These are phyloP conservation scores for Lycaena phlaeas DNA, from an alignment of 2,888 invertebrate species.

Conservation along the genomic window DNA sequence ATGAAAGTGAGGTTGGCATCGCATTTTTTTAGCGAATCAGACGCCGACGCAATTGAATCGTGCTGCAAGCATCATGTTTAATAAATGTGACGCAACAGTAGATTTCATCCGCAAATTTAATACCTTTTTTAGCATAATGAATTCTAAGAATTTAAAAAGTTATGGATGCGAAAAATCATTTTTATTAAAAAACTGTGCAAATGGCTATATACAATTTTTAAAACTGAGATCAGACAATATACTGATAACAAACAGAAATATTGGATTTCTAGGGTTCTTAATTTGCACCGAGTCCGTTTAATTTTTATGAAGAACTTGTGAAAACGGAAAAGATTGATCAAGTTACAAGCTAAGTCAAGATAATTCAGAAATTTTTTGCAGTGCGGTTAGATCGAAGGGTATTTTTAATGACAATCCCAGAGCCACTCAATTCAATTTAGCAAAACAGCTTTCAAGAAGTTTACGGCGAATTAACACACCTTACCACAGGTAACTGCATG, in stretches of 20 bases:
- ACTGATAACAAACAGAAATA: too few species aligned
- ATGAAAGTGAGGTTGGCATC: slow-evolving; percentile 15
- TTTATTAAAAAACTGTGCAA: too few species aligned
- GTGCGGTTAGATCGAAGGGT: slow-evolving; percentile 11
- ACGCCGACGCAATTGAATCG: background rate
- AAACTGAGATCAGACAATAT: too few species aligned
- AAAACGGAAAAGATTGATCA: too few species aligned
- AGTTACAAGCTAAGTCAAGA: slow-evolving; percentile 9
- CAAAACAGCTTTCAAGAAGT: slow-evolving; percentile 11
- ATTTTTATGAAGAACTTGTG: too few species aligned
- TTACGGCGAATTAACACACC: slow-evolving; percentile 9
- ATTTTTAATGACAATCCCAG: slow-evolving; percentile 14
- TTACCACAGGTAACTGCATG: background rate
- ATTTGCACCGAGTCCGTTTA: too few species aligned
- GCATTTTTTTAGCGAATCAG: slow-evolving; percentile 5
- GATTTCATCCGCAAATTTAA: background rate
- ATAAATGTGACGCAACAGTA: background rate
- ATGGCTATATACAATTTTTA: too few species aligned
- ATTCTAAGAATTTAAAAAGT: too few species aligned
- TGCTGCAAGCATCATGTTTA: background rate
- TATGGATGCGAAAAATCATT: too few species aligned
- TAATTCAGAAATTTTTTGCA: too few species aligned
- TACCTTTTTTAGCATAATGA: too few species aligned
- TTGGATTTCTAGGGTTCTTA: too few species aligned
- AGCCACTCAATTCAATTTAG: slow-evolving; percentile 9